Percentiles rank a stretch among this genome's conserved stretches.
phyloP scores from a whole-genome alignment of 1,140 invertebrate genomes.

The Drosophila sp. region DNA sequence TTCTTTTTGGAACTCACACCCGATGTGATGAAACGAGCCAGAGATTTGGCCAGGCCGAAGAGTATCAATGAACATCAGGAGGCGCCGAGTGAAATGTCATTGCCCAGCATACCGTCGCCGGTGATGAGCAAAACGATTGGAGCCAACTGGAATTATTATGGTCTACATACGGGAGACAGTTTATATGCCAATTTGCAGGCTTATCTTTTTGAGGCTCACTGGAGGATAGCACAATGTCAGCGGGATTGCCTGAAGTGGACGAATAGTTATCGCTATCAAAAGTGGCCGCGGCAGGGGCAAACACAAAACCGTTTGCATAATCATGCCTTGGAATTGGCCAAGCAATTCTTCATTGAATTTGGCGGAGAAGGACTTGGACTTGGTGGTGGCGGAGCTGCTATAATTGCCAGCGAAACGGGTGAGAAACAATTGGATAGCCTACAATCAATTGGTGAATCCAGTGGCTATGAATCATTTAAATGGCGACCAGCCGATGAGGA shows the following conservation, averaged over 20 bases:
- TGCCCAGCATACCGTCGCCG: slow-evolving; percentile 61
- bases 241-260: slow-evolving; percentile 90
- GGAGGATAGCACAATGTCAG: slow-evolving; percentile 89
- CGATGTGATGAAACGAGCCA: slow-evolving; percentile 82
- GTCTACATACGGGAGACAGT: slow-evolving; percentile 84
- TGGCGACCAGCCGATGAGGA: slow-evolving; percentile 86
- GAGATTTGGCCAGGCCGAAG: slow-evolving; percentile 72
- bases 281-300: slow-evolving; percentile 69
- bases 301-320: slow-evolving; percentile 52
- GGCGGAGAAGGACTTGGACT: slow-evolving; percentile 20
- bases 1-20: slow-evolving; percentile 93
- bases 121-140: slow-evolving; percentile 82
- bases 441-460: slow-evolving; percentile 90
- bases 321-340: slow-evolving; percentile 75
- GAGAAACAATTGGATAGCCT: slow-evolving; percentile 85
- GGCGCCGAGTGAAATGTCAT: slow-evolving; percentile 14
- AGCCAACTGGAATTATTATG: slow-evolving; percentile 84
- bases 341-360: slow-evolving; percentile 78
- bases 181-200: slow-evolving; percentile 92
- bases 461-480: slow-evolving; percentile 92
- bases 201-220: slow-evolving; percentile 91
- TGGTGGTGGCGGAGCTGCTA: slow-evolving; percentile 25
- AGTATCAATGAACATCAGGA: slow-evolving; percentile 46
- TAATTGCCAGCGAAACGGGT: slow-evolving; percentile 30
- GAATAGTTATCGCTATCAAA: slow-evolving; percentile 78